Evolutionary conservation across 2,113 vertebrate genomes (phyloP).

Genomic region (Bothrops jararaca): DNA sequence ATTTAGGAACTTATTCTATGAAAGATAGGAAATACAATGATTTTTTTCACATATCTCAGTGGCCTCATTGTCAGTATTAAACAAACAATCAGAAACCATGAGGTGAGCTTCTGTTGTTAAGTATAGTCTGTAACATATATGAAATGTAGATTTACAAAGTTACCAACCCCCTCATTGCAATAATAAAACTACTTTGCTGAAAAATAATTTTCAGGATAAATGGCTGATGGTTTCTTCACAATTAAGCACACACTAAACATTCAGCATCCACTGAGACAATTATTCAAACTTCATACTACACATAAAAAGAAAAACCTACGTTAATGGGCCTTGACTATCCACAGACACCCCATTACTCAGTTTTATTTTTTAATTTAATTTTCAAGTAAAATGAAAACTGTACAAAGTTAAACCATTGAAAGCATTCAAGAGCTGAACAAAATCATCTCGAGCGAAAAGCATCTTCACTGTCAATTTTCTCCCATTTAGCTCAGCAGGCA

Average conservation of each 20-base stretch:
- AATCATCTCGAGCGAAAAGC: neutral
- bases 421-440: neutral
- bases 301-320: constrained; percentile 38
- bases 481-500: neutral
- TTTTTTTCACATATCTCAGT: neutral
- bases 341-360: constrained; percentile 34
- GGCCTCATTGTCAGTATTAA: neutral
- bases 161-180: constrained; percentile 14
- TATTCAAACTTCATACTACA: constrained; percentile 56
- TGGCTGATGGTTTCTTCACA: constrained; percentile 43
- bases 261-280: constrained; percentile 53
- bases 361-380: constrained; percentile 22
- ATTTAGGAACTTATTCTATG: neutral
- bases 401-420: constrained; percentile 13
- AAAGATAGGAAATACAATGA: neutral
- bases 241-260: constrained; percentile 55
- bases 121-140: constrained; percentile 17
- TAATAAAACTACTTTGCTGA: constrained; percentile 39
- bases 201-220: constrained; percentile 33
- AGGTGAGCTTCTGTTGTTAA: neutral
- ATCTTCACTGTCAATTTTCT: neutral
- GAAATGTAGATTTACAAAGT: constrained; percentile 31
- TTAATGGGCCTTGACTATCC: constrained; percentile 45
- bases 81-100: neutral
- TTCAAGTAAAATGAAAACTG: constrained; percentile 3